Conservation (phyloP, 2,797 vertebrate genomes). For the Gobio occitaniae region DNA sequence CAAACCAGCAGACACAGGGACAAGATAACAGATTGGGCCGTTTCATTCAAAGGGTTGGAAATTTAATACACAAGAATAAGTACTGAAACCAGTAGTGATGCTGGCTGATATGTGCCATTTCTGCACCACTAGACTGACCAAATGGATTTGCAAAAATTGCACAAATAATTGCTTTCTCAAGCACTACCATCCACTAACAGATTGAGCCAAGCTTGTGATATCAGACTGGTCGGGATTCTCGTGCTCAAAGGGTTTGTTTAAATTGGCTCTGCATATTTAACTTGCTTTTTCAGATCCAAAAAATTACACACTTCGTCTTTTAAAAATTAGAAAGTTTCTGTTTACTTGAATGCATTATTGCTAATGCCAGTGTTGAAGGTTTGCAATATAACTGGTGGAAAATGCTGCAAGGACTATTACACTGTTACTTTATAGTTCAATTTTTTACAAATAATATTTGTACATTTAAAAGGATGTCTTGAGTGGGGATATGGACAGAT, state of each 20-base stretch:
- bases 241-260: not conserved
- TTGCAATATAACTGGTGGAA: conserved; percentile 1
- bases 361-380: conserved; percentile 25
- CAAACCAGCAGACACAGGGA: conserved; percentile 71
- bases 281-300: not conserved
- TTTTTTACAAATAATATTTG: not conserved
- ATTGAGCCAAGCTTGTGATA: not conserved
- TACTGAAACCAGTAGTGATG: conserved; percentile 55
- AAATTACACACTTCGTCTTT: not conserved
- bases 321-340: not conserved
- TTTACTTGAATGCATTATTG: conserved; percentile 28
- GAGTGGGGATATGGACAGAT: not conserved
- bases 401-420: conserved; percentile 16
- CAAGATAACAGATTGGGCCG: conserved; percentile 93
- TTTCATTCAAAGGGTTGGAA: conserved; percentile 91
- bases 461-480: not conserved
- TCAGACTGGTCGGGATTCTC: not conserved
- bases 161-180: conserved; percentile 5
- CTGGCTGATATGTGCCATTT: not conserved
- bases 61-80: conserved; percentile 88
- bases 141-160: not conserved
- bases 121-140: too few species aligned
- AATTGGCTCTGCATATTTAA: not conserved
- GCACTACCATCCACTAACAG: too few species aligned
- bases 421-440: conserved; percentile 7